Evolutionary conservation across 2,113 vertebrate species (phyloP).

Genomic region (Struthio camelus): DNA sequence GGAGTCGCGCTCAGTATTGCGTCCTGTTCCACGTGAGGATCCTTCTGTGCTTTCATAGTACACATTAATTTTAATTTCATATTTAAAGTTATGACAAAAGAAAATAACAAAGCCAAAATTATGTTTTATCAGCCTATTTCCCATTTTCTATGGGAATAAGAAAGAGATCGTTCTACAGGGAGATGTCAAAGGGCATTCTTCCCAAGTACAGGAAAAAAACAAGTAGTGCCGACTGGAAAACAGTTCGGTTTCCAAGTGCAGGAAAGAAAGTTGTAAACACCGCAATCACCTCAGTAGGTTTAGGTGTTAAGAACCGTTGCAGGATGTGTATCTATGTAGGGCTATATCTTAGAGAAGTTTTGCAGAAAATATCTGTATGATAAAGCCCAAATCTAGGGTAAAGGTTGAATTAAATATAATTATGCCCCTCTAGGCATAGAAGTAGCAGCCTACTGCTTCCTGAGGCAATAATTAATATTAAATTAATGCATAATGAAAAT

Average conservation of each 20-base stretch:
- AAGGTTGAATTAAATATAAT: neutral
- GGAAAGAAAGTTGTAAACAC: neutral
- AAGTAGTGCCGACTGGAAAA: neutral
- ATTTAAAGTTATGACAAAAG: neutral
- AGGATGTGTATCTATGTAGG: neutral
- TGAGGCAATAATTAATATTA: slow-evolving; percentile 38
- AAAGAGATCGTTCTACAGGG: neutral
- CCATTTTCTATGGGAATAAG: neutral
- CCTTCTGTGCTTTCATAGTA: neutral
- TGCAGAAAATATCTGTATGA: neutral
- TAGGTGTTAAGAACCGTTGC: neutral
- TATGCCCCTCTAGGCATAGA: neutral
- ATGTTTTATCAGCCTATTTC: neutral
- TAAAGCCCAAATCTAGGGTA: neutral
- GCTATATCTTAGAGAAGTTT: neutral
- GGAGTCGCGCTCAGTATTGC: too few species aligned
- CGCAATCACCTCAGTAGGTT: neutral
- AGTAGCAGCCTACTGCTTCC: neutral
- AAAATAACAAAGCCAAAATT: neutral
- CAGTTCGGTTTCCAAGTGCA: neutral
- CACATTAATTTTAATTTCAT: neutral
- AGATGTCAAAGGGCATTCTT: neutral
- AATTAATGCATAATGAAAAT: slow-evolving; percentile 45
- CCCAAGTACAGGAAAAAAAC: neutral
- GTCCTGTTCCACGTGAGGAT: too few species aligned